Conservation (phyloP, 2,888 invertebrate genomes). For the Augiades crinisus region DNA sequence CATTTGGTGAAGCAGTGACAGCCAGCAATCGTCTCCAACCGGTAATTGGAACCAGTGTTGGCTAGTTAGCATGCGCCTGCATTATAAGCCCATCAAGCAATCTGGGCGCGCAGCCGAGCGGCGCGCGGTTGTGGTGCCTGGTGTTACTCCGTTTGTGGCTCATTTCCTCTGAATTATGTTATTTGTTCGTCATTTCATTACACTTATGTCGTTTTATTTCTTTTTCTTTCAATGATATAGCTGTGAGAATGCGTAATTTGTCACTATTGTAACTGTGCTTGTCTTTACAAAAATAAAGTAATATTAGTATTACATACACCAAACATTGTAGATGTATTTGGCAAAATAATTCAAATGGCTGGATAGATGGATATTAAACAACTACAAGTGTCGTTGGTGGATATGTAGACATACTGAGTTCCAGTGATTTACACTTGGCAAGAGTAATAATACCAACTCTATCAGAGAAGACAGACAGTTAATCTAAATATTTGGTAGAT, state of each 20-base stretch:
- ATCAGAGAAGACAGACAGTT: too few species aligned
- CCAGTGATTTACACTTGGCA: too few species aligned
- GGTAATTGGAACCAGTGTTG: background rate
- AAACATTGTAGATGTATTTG: too few species aligned
- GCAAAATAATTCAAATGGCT: too few species aligned
- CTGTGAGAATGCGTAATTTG: background rate
- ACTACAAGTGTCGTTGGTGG: too few species aligned
- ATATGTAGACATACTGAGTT: too few species aligned
- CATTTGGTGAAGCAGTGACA: slow-evolving; percentile 3
- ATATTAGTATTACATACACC: too few species aligned
- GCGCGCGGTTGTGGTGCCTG: background rate
- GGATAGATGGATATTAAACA: too few species aligned
- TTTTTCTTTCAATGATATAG: background rate
- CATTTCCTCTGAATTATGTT: slow-evolving; percentile 10
- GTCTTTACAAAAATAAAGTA: too few species aligned
- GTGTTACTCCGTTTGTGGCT: background rate
- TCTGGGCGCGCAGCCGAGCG: background rate
- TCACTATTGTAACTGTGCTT: too few species aligned
- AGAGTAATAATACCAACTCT: too few species aligned
- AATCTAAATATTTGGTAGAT: too few species aligned
- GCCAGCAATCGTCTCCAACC: background rate
- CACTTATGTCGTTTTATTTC: background rate
- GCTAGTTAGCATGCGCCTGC: background rate
- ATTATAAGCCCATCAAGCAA: slow-evolving; percentile 20
- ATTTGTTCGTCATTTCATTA: slow-evolving; percentile 1